Conservation (phyloP, 2,797 vertebrate species). For the Falco peregrinus region DNA sequence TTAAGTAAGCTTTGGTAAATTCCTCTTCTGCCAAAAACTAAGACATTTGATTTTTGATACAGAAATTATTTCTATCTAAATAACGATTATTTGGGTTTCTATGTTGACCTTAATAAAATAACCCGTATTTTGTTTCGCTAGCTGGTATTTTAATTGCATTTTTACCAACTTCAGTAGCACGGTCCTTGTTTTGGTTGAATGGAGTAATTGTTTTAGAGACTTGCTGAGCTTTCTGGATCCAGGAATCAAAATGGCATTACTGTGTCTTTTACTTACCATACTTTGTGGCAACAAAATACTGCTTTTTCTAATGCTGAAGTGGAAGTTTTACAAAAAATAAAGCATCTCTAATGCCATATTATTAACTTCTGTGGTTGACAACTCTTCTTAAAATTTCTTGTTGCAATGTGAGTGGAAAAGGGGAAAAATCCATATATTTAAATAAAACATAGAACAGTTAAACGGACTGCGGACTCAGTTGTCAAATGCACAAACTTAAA, state of each 20-base stretch:
- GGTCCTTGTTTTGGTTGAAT: background rate
- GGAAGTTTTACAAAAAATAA: background rate
- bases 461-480: background rate
- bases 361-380: background rate
- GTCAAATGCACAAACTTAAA: background rate
- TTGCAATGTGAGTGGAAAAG: background rate
- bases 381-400: background rate
- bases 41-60: background rate
- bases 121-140: background rate
- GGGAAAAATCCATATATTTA: background rate
- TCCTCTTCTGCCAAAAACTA: background rate
- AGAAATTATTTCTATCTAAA: background rate
- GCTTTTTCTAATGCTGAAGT: background rate
- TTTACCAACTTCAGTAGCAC: background rate
- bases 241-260: background rate
- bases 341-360: background rate
- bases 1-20: background rate
- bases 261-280: background rate
- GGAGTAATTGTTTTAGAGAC: background rate
- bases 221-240: background rate
- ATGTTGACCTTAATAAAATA: background rate
- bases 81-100: background rate
- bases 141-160: background rate
- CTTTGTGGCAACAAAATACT: background rate
- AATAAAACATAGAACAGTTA: background rate